Evolutionary conservation across 1,140 invertebrate species (phyloP).

Genomic region (Idris sp.): DNA sequence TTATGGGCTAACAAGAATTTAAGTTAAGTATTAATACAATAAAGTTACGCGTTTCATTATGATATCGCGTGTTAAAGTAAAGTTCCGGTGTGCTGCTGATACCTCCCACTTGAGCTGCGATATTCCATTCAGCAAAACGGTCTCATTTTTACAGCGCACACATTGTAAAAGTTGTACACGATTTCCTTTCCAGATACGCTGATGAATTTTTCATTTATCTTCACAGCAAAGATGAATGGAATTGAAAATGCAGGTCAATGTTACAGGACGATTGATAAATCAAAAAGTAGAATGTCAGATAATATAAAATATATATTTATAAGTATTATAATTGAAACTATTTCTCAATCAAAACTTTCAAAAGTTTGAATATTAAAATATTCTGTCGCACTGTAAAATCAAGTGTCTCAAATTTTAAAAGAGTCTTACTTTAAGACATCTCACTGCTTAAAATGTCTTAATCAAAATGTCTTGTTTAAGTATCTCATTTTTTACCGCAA

Average conservation of each 20-base stretch:
- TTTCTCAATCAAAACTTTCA: too few relatives aligned
- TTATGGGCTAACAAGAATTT: neutral
- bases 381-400: too few relatives aligned
- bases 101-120: slow-evolving; percentile 5
- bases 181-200: slow-evolving; percentile 21
- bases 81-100: neutral
- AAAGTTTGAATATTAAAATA: too few relatives aligned
- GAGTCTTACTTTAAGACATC: too few relatives aligned
- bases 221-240: neutral
- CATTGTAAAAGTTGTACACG: slow-evolving; percentile 23
- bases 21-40: neutral
- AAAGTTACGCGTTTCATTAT: slow-evolving; percentile 8
- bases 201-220: slow-evolving; percentile 28
- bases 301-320: too few relatives aligned
- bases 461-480: too few relatives aligned
- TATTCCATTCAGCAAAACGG: slow-evolving; percentile 20
- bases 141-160: slow-evolving; percentile 11
- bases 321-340: too few relatives aligned
- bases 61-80: slow-evolving; percentile 6
- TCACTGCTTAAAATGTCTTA: too few relatives aligned
- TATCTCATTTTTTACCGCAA: too few relatives aligned
- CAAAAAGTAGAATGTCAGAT: neutral
- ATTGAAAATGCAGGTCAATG: neutral
- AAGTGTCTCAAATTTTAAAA: too few relatives aligned
- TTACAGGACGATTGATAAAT: neutral